Conservation (phyloP, 2,797 vertebrate genomes). For the Sylvia borin region DNA sequence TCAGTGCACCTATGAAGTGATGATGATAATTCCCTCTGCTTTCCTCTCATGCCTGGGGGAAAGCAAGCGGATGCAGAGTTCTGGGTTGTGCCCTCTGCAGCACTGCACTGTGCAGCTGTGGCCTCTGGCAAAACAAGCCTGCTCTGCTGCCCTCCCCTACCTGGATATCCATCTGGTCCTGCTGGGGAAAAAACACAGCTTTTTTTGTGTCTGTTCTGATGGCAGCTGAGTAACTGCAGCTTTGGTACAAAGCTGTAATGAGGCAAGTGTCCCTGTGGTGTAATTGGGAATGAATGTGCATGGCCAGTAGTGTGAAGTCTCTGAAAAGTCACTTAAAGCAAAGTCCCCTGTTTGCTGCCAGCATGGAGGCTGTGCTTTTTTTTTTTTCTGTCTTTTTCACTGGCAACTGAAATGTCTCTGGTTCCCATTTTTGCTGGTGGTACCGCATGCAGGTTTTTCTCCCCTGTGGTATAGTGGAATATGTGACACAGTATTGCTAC, state of each 20-base stretch:
- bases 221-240: constrained; percentile 49
- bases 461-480: not conserved
- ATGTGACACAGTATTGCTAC: not conserved
- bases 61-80: not conserved
- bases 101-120: not conserved
- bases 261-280: constrained; percentile 45
- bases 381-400: not conserved
- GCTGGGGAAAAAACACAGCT: constrained; percentile 13
- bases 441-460: not conserved
- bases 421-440: not conserved
- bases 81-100: not conserved
- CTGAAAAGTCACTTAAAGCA: constrained; percentile 32
- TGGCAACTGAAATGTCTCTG: not conserved
- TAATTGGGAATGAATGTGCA: constrained; percentile 32
- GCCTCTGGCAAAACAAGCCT: not conserved
- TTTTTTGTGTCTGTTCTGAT: not conserved
- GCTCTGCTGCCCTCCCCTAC: not conserved
- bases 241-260: constrained; percentile 46
- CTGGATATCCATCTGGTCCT: constrained; percentile 57
- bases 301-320: constrained; percentile 4
- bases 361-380: not conserved
- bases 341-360: not conserved
- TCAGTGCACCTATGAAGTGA: constrained; percentile 39
- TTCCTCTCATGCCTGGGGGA: not conserved
- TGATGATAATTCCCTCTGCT: constrained; percentile 1